Percentiles rank a stretch among this genome's conserved stretches.
Evolutionary conservation across 2,113 vertebrate species (phyloP).

Genomic region (Circaetus gallicus): DNA sequence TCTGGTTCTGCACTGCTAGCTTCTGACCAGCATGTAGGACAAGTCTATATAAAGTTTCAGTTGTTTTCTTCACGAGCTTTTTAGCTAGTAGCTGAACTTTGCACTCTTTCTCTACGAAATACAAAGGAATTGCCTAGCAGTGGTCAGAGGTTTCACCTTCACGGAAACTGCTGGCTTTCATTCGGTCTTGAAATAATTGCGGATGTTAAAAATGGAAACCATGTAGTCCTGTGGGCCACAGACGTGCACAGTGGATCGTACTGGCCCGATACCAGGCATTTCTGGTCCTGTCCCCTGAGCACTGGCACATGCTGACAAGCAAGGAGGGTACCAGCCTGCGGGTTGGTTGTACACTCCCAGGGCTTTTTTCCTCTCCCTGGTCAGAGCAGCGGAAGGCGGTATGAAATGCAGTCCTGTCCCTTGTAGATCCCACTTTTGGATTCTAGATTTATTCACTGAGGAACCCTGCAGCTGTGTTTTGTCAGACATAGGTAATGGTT

Average conservation of each 20-base stretch:
- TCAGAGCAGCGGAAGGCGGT: not conserved
- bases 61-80: not conserved
- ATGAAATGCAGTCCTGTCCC: not conserved
- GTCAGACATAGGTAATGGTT: not conserved
- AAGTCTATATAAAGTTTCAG: not conserved
- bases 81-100: not conserved
- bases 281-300: not conserved
- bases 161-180: accelerated
- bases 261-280: not conserved
- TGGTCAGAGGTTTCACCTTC: not conserved
- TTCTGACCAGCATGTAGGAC: not conserved
- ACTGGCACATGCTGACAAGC: accelerated
- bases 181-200: not conserved
- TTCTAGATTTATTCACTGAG: not conserved
- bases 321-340: not conserved
- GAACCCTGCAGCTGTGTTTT: not conserved
- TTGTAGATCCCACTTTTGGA: too few relatives aligned
- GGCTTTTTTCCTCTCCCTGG: not conserved
- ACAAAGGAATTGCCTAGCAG: not conserved
- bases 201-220: too few relatives aligned
- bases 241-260: accelerated
- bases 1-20: not conserved
- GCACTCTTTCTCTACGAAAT: not conserved
- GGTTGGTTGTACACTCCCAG: accelerated
- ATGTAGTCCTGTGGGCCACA: accelerated